Conservation (phyloP, 2,113 vertebrate genomes). For the Pseudolaguvia tuberculata region DNA sequence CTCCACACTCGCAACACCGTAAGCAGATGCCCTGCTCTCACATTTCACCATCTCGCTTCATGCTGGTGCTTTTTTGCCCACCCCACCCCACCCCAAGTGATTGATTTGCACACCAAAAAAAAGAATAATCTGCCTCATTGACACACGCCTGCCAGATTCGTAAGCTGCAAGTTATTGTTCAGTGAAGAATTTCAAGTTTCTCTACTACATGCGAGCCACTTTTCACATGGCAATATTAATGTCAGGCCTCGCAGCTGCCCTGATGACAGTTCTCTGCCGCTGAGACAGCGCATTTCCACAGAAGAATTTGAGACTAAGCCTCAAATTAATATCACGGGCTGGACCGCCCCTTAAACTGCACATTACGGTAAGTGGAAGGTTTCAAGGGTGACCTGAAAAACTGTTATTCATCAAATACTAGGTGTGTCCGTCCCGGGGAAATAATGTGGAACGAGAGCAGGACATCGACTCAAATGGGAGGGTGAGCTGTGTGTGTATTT, state of each 20-base stretch:
- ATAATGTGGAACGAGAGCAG: slow-evolving; percentile 46
- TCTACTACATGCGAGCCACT: slow-evolving; percentile 66
- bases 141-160: slow-evolving; percentile 66
- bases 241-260: slow-evolving; percentile 54
- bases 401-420: slow-evolving; percentile 51
- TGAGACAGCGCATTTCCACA: slow-evolving; percentile 37
- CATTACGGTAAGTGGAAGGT: slow-evolving; percentile 55
- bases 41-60: slow-evolving; percentile 51
- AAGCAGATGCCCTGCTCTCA: slow-evolving; percentile 49
- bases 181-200: slow-evolving; percentile 72
- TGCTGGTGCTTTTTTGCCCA: not conserved
- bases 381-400: slow-evolving; percentile 55
- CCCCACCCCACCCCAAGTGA: slow-evolving; percentile 3
- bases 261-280: slow-evolving; percentile 32
- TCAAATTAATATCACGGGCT: slow-evolving; percentile 50
- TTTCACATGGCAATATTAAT: slow-evolving; percentile 68
- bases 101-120: not conserved
- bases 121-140: slow-evolving; percentile 51
- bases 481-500: slow-evolving; percentile 20
- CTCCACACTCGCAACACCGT: slow-evolving; percentile 37
- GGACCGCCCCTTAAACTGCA: slow-evolving; percentile 46
- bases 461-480: slow-evolving; percentile 17
- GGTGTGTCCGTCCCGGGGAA: slow-evolving; percentile 47
- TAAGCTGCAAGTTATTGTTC: slow-evolving; percentile 60
- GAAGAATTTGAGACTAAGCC: slow-evolving; percentile 51